A percentile compares a stretch with the other conserved stretches of the same genome.
Evolutionary conservation across 2,888 invertebrate species (phyloP).

Genomic region (Stegophylla sp.): DNA sequence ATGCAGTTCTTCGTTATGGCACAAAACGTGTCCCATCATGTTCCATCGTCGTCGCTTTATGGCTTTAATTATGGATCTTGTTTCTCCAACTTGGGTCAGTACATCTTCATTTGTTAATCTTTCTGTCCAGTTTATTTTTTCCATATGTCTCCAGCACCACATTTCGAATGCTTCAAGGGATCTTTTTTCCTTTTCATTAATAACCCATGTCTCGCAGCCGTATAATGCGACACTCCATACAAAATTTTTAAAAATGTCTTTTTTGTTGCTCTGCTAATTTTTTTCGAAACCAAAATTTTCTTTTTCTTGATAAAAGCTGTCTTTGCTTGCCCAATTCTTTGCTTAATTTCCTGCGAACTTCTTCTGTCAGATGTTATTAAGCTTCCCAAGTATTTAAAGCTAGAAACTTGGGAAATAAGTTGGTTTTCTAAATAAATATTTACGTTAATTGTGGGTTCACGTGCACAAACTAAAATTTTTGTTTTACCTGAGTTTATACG

Average conservation of each 20-base stretch:
- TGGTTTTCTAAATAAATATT: slow-evolving; percentile 8
- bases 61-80: slow-evolving; percentile 4
- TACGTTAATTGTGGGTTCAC: neutral
- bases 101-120: slow-evolving; percentile 5
- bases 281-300: neutral
- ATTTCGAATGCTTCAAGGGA: neutral
- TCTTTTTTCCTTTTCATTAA: slow-evolving; percentile 9
- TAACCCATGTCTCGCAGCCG: neutral
- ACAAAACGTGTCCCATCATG: neutral
- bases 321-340: no score
- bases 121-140: neutral
- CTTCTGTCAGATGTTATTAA: no score
- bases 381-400: no score
- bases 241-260: neutral
- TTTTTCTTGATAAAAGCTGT: no score
- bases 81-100: neutral
- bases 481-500: neutral
- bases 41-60: slow-evolving; percentile 12
- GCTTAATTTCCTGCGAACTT: no score
- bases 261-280: slow-evolving; percentile 8
- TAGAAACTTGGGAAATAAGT: no score
- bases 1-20: neutral
- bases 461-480: neutral
- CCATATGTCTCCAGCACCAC: neutral
- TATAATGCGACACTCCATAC: neutral